phyloP scores from a whole-genome alignment of 2,888 invertebrate species.

The Parnassius glacialis region DNA sequence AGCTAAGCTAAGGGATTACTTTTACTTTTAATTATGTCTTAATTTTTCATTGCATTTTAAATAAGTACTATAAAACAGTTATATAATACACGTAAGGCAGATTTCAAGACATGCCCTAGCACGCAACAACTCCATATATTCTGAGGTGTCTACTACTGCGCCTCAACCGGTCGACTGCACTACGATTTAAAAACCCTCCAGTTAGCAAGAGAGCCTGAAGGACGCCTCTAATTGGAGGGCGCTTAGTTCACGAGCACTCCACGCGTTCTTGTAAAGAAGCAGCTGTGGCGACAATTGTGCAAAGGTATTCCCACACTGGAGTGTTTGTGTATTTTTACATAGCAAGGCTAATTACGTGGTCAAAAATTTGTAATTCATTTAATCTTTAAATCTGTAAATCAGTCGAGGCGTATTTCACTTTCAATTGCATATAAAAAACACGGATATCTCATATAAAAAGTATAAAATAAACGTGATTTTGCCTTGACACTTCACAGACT shows the following conservation, averaged over 20 bases:
- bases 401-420: no score
- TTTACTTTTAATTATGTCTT: no score
- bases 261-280: constrained; percentile 47
- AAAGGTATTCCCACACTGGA: constrained; percentile 11
- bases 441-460: no score
- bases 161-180: constrained; percentile 30
- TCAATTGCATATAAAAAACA: no score
- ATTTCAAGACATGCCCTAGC: background rate
- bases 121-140: background rate
- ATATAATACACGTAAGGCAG: background rate
- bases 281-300: constrained; percentile 34
- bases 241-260: constrained; percentile 56
- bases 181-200: constrained; percentile 44
- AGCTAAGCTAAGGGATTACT: no score
- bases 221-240: constrained; percentile 69
- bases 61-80: no score
- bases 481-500: no score
- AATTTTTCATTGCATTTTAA: no score
- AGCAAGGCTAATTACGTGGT: no score
- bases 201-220: constrained; percentile 38
- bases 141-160: constrained; percentile 17
- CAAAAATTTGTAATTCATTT: no score
- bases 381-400: no score
- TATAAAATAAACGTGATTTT: no score
- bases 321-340: background rate